phyloP scores from a whole-genome alignment of 2,888 invertebrate species.

The Megastigmus dorsalis region DNA sequence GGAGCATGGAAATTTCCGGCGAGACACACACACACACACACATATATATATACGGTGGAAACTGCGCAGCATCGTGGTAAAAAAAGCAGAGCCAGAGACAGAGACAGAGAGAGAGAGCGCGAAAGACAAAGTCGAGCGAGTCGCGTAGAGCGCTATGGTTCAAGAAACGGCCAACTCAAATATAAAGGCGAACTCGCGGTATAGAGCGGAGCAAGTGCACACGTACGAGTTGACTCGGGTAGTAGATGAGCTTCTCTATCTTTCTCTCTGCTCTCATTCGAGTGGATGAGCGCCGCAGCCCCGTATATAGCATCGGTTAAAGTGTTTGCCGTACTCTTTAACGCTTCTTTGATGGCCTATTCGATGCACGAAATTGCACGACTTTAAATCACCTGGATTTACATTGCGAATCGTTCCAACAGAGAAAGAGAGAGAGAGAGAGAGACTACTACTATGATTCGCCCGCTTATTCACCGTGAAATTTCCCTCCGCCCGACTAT shows the following conservation, averaged over 20 bases:
- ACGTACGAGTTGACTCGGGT: no score
- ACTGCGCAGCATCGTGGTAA: no score
- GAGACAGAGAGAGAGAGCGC: slow-evolving; percentile 27
- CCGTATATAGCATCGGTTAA: slow-evolving; percentile 10
- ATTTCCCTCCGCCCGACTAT: neutral
- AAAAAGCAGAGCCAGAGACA: no score
- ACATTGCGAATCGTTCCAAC: slow-evolving; percentile 18
- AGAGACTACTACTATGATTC: no score
- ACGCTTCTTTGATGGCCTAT: slow-evolving; percentile 46
- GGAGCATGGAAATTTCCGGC: neutral
- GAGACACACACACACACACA: no score
- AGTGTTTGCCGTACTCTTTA: slow-evolving; percentile 48
- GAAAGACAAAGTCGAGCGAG: slow-evolving; percentile 13
- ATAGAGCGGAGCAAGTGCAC: no score
- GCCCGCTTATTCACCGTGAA: slow-evolving; percentile 18
- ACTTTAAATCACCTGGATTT: slow-evolving; percentile 35
- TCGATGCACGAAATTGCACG: slow-evolving; percentile 25
- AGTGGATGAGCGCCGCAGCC: slow-evolving; percentile 30
- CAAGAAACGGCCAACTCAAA: slow-evolving; percentile 32
- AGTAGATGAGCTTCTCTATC: no score
- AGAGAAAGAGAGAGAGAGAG: no score
- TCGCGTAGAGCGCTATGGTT: no score
- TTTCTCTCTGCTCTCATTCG: neutral
- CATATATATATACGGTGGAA: no score
- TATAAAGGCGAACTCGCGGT: slow-evolving; percentile 12